Evolutionary conservation across 1,140 invertebrate species (phyloP).

Genomic region (Tetragonula clypearis): DNA sequence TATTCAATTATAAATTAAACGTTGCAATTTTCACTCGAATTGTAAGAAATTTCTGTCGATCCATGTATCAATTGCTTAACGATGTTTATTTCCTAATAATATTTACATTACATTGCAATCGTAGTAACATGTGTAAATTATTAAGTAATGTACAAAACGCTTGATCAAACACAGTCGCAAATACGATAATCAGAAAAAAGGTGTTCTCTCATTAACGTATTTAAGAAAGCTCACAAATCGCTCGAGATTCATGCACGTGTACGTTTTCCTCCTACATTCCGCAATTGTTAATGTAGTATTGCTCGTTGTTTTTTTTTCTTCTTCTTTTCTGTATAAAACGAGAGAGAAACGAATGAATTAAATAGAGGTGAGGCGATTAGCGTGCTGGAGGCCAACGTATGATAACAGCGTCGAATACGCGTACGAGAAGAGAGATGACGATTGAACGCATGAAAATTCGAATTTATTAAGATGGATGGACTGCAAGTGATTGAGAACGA

Average conservation of each 20-base stretch:
- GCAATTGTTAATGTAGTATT: constrained; percentile 70
- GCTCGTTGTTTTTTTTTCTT: constrained; percentile 69
- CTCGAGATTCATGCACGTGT: constrained; percentile 26
- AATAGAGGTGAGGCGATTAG: not conserved
- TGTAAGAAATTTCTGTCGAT: not conserved
- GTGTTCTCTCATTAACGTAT: not conserved
- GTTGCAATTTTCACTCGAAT: not conserved
- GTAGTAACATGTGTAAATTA: not conserved
- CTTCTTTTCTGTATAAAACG: constrained; percentile 48
- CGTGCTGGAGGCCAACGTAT: not conserved
- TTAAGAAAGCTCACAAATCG: not conserved
- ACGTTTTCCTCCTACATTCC: constrained; percentile 49
- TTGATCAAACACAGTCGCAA: not conserved
- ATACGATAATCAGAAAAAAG: not conserved
- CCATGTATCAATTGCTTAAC: not conserved
- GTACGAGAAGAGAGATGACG: not conserved
- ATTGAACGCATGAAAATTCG: not conserved
- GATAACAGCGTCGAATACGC: not conserved
- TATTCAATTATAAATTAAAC: not conserved
- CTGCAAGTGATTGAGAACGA: not conserved
- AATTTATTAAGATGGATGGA: not conserved
- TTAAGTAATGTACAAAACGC: not conserved
- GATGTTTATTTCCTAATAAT: not conserved
- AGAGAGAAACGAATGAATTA: constrained; percentile 13
- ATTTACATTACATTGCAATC: not conserved